A percentile compares a stretch with the other conserved stretches of the same genome.
Evolutionary conservation across 2,797 vertebrate species (phyloP).

Genomic region (Chrysocyon brachyurus): DNA sequence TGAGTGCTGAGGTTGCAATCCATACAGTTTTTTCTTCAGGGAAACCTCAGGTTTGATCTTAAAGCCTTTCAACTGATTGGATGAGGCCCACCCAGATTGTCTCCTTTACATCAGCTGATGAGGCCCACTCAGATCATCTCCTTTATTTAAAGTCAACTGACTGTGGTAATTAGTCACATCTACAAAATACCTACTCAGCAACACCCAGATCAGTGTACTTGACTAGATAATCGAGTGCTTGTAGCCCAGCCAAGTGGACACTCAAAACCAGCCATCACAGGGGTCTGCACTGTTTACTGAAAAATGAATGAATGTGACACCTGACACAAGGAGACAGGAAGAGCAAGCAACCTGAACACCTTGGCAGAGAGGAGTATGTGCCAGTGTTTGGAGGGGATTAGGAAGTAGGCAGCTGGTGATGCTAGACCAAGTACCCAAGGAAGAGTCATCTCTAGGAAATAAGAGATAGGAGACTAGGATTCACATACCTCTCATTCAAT

Average conservation of each 20-base stretch:
- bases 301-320: too few species aligned
- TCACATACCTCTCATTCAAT: not conserved
- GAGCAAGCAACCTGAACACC: rapidly evolving
- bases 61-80: not conserved
- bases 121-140: too few species aligned
- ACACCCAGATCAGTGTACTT: not conserved
- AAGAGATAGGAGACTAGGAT: not conserved
- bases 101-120: not conserved
- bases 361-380: not conserved
- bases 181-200: not conserved
- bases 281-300: not conserved
- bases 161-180: too few species aligned
- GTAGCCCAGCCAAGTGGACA: not conserved
- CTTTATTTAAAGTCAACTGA: not conserved
- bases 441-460: not conserved
- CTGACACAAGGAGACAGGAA: not conserved
- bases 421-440: not conserved
- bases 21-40: not conserved
- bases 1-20: not conserved
- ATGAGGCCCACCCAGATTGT: not conserved
- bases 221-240: not conserved
- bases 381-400: too few species aligned
- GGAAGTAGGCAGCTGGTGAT: too few species aligned
- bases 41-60: not conserved
- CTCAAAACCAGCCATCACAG: not conserved